Evolutionary conservation across 2,113 vertebrate species (phyloP).

Genomic region (Triplophysa siluroides): DNA sequence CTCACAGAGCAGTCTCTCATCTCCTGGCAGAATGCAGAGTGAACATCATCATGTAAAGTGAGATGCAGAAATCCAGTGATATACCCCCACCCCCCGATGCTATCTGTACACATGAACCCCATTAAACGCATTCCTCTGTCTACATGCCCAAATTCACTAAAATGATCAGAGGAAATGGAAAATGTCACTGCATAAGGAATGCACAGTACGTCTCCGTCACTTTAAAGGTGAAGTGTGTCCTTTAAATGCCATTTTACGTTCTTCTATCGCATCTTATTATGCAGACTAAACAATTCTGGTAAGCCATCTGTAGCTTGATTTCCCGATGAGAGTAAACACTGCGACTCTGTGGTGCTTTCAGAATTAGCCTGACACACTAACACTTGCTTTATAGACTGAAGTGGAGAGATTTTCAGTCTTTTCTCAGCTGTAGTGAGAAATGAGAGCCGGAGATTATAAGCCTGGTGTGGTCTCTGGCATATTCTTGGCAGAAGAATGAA

Average conservation of each 20-base stretch:
- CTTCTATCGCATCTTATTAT: no score
- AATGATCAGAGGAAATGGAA: slow-evolving; percentile 1
- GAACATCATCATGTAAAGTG: slow-evolving; percentile 42
- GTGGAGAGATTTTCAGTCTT: neutral
- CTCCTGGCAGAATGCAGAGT: slow-evolving; percentile 35
- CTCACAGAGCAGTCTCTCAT: slow-evolving; percentile 36
- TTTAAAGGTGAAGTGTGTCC: no score
- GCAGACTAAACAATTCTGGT: no score
- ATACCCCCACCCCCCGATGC: slow-evolving; percentile 24
- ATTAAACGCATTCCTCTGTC: slow-evolving; percentile 32
- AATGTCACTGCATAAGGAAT: neutral
- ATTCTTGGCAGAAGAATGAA: slow-evolving; percentile 56
- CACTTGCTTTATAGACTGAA: neutral
- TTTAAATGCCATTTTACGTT: no score
- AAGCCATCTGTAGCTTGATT: no score
- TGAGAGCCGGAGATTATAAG: slow-evolving; percentile 39
- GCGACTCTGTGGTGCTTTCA: no score
- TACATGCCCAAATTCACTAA: slow-evolving; percentile 3
- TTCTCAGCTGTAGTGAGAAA: slow-evolving; percentile 18
- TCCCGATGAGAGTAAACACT: no score
- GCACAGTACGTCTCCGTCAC: neutral
- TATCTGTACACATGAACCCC: slow-evolving; percentile 20
- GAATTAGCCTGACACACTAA: neutral
- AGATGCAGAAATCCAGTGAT: slow-evolving; percentile 50
- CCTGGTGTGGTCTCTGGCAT: slow-evolving; percentile 57